A percentile compares a stretch with the other conserved stretches of the same genome.
phyloP scores from a whole-genome alignment of 2,797 vertebrate genomes.

The Antennarius maculatus region DNA sequence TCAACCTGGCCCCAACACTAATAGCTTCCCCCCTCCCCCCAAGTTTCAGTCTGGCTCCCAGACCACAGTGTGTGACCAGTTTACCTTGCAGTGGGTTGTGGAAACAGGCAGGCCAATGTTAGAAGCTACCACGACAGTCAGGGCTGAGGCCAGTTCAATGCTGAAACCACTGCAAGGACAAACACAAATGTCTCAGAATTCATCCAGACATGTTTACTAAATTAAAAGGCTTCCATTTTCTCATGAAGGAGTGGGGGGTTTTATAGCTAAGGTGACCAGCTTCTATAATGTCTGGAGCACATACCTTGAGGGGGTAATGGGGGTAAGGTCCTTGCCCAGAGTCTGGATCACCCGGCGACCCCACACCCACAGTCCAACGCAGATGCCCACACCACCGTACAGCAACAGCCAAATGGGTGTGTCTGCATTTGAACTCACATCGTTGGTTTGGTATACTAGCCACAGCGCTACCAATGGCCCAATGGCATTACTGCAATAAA shows the following conservation, averaged over 20 bases:
- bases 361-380: conserved; percentile 96
- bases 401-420: conserved; percentile 95
- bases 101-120: conserved; percentile 12
- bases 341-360: conserved; percentile 98
- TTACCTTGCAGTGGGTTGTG: conserved; percentile 92
- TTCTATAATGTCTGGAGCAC: conserved; percentile 17
- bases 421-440: conserved; percentile 77
- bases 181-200: conserved; percentile 16
- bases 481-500: conserved; percentile 90
- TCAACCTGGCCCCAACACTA: conserved; percentile 2
- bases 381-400: conserved; percentile 95
- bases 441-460: conserved; percentile 84
- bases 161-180: conserved; percentile 90
- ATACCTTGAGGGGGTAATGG: conserved; percentile 98
- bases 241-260: conserved; percentile 41
- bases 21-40: conserved; percentile 12
- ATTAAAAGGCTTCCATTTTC: conserved; percentile 39
- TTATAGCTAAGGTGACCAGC: conserved; percentile 13
- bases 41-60: conserved; percentile 36
- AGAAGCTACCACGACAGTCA: conserved; percentile 93
- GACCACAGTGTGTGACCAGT: conserved; percentile 55
- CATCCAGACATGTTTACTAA: conserved; percentile 16
- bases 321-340: conserved; percentile 97
- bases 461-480: conserved; percentile 94
- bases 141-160: conserved; percentile 95